phyloP scores from a whole-genome alignment of 2,888 invertebrate species.

The Lasioglossum vierecki region DNA sequence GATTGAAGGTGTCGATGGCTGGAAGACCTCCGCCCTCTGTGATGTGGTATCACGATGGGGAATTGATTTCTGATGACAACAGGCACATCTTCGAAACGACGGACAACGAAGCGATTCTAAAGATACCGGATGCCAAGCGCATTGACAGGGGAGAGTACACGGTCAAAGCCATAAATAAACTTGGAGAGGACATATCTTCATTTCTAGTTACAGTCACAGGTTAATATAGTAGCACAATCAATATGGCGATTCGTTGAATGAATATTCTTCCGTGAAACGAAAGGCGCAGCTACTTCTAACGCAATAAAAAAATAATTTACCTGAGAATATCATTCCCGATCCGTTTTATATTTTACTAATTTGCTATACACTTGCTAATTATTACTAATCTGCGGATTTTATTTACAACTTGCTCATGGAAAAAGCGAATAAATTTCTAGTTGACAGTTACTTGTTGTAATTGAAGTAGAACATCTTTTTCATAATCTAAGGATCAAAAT shows the following conservation, averaged over 20 bases:
- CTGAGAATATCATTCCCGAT: background rate
- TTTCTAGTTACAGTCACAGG: conserved; percentile 94
- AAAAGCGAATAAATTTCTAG: background rate
- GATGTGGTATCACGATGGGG: conserved; percentile 93
- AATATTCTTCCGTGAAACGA: background rate
- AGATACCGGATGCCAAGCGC: conserved; percentile 90
- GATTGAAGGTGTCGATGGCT: conserved; percentile 93
- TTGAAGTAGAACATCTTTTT: background rate
- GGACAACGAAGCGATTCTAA: conserved; percentile 90
- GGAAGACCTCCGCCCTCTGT: conserved; percentile 94
- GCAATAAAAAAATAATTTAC: background rate
- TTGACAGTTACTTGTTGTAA: background rate
- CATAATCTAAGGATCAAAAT: background rate
- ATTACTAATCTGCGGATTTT: background rate
- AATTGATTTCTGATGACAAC: conserved; percentile 84
- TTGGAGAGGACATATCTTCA: conserved; percentile 92
- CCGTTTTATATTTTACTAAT: background rate
- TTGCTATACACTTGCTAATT: background rate
- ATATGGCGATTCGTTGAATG: background rate
- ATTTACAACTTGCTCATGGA: background rate
- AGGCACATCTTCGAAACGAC: conserved; percentile 78
- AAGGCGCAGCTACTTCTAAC: background rate
- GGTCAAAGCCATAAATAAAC: conserved; percentile 91
- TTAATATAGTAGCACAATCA: conserved; percentile 62
- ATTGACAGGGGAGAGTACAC: conserved; percentile 95